Conservation (phyloP, 2,888 invertebrate species). For the Leptopilina syphax region DNA sequence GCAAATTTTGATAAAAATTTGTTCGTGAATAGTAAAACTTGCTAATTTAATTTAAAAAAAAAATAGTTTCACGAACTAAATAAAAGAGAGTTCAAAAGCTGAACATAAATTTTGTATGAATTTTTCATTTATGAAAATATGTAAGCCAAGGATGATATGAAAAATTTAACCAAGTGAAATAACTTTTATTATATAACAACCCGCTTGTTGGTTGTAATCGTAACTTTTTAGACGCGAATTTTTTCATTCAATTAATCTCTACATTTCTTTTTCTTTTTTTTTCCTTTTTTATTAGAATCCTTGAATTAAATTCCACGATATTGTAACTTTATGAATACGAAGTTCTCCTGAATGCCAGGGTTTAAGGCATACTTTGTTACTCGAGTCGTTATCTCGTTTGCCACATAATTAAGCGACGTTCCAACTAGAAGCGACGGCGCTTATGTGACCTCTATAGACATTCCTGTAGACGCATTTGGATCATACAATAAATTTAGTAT, state of each 20-base stretch:
- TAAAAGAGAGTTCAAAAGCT: too few species aligned
- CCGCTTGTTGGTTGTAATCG: neutral
- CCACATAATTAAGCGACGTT: conserved; percentile 23
- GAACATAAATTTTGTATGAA: too few species aligned
- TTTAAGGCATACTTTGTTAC: conserved; percentile 13
- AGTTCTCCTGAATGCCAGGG: neutral
- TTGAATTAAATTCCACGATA: conserved; percentile 51
- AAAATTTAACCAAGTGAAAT: too few species aligned
- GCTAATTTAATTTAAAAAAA: too few species aligned
- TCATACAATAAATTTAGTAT: neutral
- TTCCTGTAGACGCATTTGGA: conserved; percentile 1
- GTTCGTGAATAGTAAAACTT: too few species aligned
- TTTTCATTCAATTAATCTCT: conserved; percentile 37
- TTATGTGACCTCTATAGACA: conserved; percentile 12
- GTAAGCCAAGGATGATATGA: too few species aligned
- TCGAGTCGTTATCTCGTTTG: conserved; percentile 23
- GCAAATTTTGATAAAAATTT: too few species aligned
- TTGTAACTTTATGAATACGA: conserved; percentile 10
- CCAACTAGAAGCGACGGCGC: neutral
- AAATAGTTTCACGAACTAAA: too few species aligned
- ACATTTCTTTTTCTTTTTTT: neutral
- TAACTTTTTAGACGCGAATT: neutral
- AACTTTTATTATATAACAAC: too few species aligned
- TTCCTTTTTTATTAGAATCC: conserved; percentile 62
- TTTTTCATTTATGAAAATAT: too few species aligned